A percentile compares a stretch with the other conserved stretches of the same genome.
phyloP scores from a whole-genome alignment of 2,113 vertebrate species.

The Rhombomys opimus region DNA sequence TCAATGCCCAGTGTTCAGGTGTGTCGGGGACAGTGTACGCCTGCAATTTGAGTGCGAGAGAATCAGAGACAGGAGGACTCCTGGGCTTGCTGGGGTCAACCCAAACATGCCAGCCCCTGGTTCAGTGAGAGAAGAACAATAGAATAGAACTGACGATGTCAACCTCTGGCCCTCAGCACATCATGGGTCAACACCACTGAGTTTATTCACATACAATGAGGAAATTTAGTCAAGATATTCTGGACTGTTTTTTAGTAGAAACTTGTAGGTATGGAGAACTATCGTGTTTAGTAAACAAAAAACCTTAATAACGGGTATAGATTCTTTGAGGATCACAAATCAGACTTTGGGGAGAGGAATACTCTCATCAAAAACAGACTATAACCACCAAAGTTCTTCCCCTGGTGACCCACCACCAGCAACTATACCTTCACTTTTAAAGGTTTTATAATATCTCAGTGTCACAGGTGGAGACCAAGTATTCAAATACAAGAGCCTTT shows the following conservation, averaged over 20 bases:
- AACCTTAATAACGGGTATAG: neutral
- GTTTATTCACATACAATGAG: neutral
- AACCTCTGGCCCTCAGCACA: neutral
- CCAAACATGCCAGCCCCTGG: too few species aligned
- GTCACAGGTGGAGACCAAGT: neutral
- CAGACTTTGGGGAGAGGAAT: neutral
- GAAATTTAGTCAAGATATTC: conserved; percentile 12
- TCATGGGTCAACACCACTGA: neutral
- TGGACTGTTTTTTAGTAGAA: conserved; percentile 5
- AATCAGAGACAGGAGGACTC: neutral
- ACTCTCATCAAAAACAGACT: neutral
- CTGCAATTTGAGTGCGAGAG: neutral
- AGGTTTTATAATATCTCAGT: neutral
- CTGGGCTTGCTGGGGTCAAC: neutral
- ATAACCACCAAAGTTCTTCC: neutral
- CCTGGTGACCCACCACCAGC: neutral
- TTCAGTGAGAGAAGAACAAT: neutral
- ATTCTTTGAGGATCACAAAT: conserved; percentile 24
- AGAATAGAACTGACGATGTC: neutral
- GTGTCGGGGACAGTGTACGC: too few species aligned
- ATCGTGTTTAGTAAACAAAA: conserved; percentile 13
- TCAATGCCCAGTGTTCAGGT: neutral
- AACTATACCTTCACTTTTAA: neutral
- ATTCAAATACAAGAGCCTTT: neutral
- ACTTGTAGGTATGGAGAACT: neutral